These are phyloP conservation scores for Brienomyrus longianalis DNA, from an alignment of 2,113 vertebrate species.

Conservation along the genomic window DNA sequence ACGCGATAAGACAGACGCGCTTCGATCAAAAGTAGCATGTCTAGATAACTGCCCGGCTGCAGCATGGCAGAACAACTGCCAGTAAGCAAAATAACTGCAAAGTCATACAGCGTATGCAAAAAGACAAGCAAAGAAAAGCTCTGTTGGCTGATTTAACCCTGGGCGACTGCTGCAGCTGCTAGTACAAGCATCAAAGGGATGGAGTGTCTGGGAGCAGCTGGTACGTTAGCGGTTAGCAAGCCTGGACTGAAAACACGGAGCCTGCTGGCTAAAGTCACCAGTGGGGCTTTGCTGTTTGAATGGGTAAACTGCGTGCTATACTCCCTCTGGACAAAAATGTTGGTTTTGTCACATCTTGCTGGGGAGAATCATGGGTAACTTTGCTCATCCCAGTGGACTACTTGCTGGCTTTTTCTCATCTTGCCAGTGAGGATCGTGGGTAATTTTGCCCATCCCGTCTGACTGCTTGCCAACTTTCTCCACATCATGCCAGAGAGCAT, in stretches of 20 bases:
- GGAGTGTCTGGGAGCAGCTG: background rate
- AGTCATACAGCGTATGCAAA: conserved; percentile 2
- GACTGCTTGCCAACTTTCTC: background rate
- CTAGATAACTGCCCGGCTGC: background rate
- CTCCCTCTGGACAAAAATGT: background rate
- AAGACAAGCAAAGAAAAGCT: background rate
- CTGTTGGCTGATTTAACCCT: background rate
- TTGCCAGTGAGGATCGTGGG: background rate
- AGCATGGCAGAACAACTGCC: background rate
- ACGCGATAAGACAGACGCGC: background rate
- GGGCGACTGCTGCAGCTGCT: background rate
- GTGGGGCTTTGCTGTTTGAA: background rate
- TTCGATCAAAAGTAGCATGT: background rate
- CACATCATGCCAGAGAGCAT: background rate
- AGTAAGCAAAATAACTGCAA: conserved; percentile 1
- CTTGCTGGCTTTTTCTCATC: background rate
- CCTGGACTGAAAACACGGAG: background rate
- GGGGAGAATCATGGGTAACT: background rate
- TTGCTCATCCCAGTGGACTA: background rate
- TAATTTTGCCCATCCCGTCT: background rate
- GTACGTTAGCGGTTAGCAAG: background rate
- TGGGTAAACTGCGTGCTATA: background rate
- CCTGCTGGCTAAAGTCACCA: background rate
- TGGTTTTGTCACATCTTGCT: background rate
- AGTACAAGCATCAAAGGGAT: background rate